Evolutionary conservation across 2,888 invertebrate genomes (phyloP).

Genomic region (Maniola hyperantus): DNA sequence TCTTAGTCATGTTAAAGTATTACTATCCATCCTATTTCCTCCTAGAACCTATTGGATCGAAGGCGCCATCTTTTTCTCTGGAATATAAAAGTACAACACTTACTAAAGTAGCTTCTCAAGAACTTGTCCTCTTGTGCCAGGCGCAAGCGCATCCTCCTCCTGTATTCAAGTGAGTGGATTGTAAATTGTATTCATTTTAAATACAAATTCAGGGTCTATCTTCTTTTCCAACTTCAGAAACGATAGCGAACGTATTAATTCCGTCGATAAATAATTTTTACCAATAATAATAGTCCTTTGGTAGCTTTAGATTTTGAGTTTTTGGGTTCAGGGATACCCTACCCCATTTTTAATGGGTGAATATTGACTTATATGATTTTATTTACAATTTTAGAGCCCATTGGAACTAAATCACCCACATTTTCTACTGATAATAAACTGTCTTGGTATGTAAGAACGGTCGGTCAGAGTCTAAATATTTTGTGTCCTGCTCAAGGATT

Average conservation of each 20-base stretch:
- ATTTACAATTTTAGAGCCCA: constrained; percentile 76
- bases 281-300: background rate
- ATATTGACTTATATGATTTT: constrained; percentile 6
- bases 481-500: constrained; percentile 85
- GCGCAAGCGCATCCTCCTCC: constrained; percentile 87
- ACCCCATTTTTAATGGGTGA: constrained; percentile 84
- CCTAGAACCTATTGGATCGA: constrained; percentile 84
- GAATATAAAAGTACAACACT: constrained; percentile 83
- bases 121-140: constrained; percentile 85
- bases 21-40: constrained; percentile 42
- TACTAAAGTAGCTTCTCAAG: constrained; percentile 77
- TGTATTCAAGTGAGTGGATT: constrained; percentile 84
- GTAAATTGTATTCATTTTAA: constrained; percentile 35
- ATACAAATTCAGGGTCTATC: background rate
- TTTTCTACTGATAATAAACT: constrained; percentile 84
- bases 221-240: background rate
- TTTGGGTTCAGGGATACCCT: constrained; percentile 84
- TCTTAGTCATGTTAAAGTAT: constrained; percentile 22
- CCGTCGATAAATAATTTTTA: background rate
- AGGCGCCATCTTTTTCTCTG: constrained; percentile 82
- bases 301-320: background rate
- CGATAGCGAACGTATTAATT: background rate
- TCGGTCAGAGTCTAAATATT: constrained; percentile 82
- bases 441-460: constrained; percentile 81
- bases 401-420: constrained; percentile 83